These are phyloP conservation scores for Drosophila repleta DNA, from an alignment of 1,140 invertebrate genomes.

Conservation along the genomic window DNA sequence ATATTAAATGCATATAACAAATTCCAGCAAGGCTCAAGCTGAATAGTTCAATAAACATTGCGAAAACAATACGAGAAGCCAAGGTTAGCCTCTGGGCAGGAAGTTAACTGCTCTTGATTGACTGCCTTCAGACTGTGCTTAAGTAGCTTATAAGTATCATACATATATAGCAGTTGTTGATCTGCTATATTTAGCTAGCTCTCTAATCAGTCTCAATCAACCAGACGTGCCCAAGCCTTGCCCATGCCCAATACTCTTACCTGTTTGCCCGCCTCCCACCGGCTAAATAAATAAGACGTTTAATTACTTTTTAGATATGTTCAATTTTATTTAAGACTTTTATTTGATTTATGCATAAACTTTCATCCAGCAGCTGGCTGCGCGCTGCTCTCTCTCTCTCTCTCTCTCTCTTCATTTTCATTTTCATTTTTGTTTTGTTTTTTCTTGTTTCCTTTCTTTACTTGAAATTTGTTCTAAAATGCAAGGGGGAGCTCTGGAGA, in stretches of 20 bases:
- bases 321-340: constrained; percentile 82
- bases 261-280: background rate
- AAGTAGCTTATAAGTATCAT: constrained; percentile 25
- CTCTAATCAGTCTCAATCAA: background rate
- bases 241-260: background rate
- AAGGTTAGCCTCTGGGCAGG: too few species aligned
- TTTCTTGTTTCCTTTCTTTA: background rate
- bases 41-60: too few species aligned
- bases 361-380: constrained; percentile 53
- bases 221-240: too few species aligned
- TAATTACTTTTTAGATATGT: constrained; percentile 75
- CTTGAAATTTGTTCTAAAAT: constrained; percentile 62
- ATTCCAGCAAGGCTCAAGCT: too few species aligned
- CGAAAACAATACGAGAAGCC: too few species aligned
- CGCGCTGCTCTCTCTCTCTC: constrained; percentile 9
- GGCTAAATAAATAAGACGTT: constrained; percentile 12
- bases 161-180: background rate
- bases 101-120: too few species aligned
- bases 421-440: constrained; percentile 10
- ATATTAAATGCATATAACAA: too few species aligned
- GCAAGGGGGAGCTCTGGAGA: constrained; percentile 61
- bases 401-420: constrained; percentile 21
- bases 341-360: constrained; percentile 77
- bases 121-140: background rate
- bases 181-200: constrained; percentile 25